These are phyloP conservation scores for Gymnodraco acuticeps DNA, from an alignment of 2,797 vertebrate genomes.

Conservation along the genomic window DNA sequence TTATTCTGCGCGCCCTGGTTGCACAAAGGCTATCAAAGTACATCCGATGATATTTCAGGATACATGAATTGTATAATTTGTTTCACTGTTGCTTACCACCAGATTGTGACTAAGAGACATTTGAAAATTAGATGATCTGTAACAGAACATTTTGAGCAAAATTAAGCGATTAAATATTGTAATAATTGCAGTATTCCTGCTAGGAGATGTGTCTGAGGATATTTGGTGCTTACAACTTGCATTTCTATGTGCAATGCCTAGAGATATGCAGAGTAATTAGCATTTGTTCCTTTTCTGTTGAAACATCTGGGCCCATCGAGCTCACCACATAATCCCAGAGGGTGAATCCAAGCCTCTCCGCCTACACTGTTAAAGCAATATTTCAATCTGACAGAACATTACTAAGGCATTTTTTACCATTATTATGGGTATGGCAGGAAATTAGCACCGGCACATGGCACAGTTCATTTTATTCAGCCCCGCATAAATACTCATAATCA, in stretches of 20 bases:
- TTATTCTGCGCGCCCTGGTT: conserved; percentile 12
- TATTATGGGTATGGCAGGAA: conserved; percentile 28
- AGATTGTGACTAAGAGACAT: conserved; percentile 50
- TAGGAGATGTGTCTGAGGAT: conserved; percentile 52
- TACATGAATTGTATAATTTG: conserved; percentile 27
- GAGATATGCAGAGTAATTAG: conserved; percentile 81
- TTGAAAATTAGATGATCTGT: conserved; percentile 32
- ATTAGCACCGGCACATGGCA: conserved; percentile 35
- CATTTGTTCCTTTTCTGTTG: conserved; percentile 78
- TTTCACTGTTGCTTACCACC: conserved; percentile 42
- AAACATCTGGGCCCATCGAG: conserved; percentile 83
- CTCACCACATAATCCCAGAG: conserved; percentile 74
- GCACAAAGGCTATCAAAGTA: conserved; percentile 26
- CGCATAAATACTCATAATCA: conserved; percentile 50
- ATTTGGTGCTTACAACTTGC: conserved; percentile 61
- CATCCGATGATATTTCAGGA: conserved; percentile 39
- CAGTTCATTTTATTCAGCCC: conserved; percentile 35
- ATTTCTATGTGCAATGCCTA: conserved; percentile 64
- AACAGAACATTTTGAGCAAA: conserved; percentile 29
- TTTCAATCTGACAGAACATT: conserved; percentile 61
- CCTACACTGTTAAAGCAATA: conserved; percentile 65
- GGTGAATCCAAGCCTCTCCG: conserved; percentile 68
- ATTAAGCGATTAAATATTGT: conserved; percentile 13
- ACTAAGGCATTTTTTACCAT: conserved; percentile 40
- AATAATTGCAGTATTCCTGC: conserved; percentile 34